Base-by-base conservation (phyloP, 2,113 vertebrate genomes). In the Gymnocephalus cernua region DNA sequence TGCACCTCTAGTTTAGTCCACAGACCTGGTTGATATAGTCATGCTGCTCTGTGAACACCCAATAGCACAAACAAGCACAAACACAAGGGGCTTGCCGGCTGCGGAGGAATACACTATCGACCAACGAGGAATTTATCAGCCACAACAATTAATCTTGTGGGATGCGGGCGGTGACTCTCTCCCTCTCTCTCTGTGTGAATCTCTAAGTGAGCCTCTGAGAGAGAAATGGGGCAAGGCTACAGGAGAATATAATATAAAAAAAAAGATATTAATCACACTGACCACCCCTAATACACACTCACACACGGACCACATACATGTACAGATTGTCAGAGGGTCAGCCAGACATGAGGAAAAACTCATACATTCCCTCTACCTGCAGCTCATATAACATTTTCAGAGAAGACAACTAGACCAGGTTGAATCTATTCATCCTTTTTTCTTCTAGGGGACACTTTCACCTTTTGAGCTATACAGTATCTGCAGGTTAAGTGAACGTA, bases 101-200 rank as follows among this genome's bases (percentile, higher is more conserved):
- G 82, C 87, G 81, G 53, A 80, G 71, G 79, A 88, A 81, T 23
- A 89, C 68, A 56, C 72, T 76, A 93, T 92, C 82, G 87, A 92
- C 89, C 77, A 69, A 38, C 21, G 64, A 84, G 61, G 77, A 82
- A 91, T 86, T 85, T 66, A 91, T 84, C 86, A 83, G 66, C 80
- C 79, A 86, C 88, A 71, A 74, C 74, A 89, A 93, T 93, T 92
- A 79, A 91, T 93, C 88, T 84, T 79, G 84, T 79, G 84, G 83
- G 67, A 81, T 67, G 74, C 12, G 21, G 50, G 47, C 6, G 21
- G 51, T 18, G 41, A 74, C 63, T 72, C 29, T 70, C 38, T 70
- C 51, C 25, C 10, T 38, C 51, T 51, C 54, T 57, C 48, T 64
- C 35, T 47, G 65, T 7, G 50, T 47, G 62, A 62, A 67, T 54